Percentiles rank a stretch among this genome's conserved stretches.
phyloP scores from a whole-genome alignment of 2,888 invertebrate genomes.

The Nysson spinosus region DNA sequence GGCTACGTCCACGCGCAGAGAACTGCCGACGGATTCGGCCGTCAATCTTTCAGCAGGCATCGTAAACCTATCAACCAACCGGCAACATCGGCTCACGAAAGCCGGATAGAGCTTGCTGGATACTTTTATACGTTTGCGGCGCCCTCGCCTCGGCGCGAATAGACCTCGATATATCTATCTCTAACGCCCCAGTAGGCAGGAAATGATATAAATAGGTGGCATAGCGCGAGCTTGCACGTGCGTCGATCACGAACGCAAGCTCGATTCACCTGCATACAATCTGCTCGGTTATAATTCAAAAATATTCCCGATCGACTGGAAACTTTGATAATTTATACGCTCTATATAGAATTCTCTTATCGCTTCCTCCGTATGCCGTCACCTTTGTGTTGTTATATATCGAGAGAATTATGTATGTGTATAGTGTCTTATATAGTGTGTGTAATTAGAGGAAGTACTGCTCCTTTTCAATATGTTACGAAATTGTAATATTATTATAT shows the following conservation, averaged over 20 bases:
- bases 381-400: no score
- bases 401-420: no score
- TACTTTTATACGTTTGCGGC: constrained; percentile 14
- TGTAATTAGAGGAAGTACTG: no score
- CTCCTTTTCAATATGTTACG: no score
- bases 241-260: constrained; percentile 2
- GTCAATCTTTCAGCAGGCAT: constrained; percentile 74
- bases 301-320: constrained; percentile 1
- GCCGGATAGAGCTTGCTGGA: constrained; percentile 24
- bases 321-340: constrained; percentile 4
- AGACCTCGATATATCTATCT: constrained; percentile 59
- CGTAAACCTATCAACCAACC: constrained; percentile 69
- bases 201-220: constrained; percentile 66
- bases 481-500: no score
- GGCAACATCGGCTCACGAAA: constrained; percentile 45
- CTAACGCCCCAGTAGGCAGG: constrained; percentile 62
- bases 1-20: constrained; percentile 62
- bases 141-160: constrained; percentile 43
- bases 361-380: background rate
- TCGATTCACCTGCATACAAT: constrained; percentile 27
- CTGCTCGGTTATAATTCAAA: background rate
- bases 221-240: constrained; percentile 9
- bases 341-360: background rate
- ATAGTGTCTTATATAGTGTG: no score
- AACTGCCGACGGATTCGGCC: constrained; percentile 72